Conservation (phyloP, 2,888 invertebrate genomes). For the Dicyrtomina minuta region DNA sequence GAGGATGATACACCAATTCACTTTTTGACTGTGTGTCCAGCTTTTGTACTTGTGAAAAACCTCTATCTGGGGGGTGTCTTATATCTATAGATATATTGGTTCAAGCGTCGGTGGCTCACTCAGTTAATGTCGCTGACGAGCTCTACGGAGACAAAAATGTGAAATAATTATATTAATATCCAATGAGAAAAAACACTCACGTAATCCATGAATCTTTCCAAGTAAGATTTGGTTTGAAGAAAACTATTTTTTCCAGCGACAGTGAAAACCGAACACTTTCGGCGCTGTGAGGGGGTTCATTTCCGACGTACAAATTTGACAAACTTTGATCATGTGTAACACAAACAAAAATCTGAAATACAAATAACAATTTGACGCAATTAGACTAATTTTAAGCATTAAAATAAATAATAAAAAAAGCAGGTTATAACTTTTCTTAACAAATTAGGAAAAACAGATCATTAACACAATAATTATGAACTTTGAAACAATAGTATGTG, state of each 20-base stretch:
- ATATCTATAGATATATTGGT: too few relatives aligned
- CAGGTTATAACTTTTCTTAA: background rate
- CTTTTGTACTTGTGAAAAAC: too few relatives aligned
- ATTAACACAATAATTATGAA: background rate
- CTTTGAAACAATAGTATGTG: background rate
- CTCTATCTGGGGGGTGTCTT: too few relatives aligned
- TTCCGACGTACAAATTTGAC: constrained; percentile 75
- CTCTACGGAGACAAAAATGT: too few relatives aligned
- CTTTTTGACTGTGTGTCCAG: too few relatives aligned
- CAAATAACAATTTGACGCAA: constrained; percentile 30
- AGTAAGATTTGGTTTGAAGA: constrained; percentile 78
- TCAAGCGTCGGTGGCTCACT: too few relatives aligned
- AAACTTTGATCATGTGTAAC: constrained; percentile 73
- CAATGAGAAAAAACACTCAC: constrained; percentile 61
- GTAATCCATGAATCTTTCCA: constrained; percentile 80
- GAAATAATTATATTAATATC: too few relatives aligned
- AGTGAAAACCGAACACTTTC: constrained; percentile 70
- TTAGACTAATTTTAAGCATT: background rate
- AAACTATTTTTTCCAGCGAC: constrained; percentile 77
- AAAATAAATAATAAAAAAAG: background rate
- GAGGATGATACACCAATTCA: too few relatives aligned
- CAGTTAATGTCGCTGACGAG: too few relatives aligned
- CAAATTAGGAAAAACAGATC: background rate
- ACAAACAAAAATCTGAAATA: constrained; percentile 66
- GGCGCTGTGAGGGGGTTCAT: constrained; percentile 61